Evolutionary conservation across 2,888 invertebrate species (phyloP), one percentile per base, ranked within the genome.

Genomic region (Noctua janthina): DNA sequence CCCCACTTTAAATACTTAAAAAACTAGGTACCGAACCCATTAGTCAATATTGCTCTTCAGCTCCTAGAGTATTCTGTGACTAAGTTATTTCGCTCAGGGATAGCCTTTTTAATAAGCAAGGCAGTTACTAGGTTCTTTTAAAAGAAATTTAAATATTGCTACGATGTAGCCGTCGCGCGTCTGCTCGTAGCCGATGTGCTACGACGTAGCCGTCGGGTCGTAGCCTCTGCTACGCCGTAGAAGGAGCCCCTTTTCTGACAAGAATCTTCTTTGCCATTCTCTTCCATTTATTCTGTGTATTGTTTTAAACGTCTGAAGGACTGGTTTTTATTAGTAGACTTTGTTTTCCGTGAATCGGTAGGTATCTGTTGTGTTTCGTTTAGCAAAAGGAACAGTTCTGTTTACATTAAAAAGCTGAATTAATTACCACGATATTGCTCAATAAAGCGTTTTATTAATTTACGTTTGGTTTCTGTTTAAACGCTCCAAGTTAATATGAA

Each of bases 191-290:
- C 59, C 23, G 17, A n/a, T 49, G 20, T 13, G 13, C 46, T 49
- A 49, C 46, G 43, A 43, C 43, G 43, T 43, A 43, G 43, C 43
- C 43, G 43, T 43, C 43, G 7, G 49, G 13, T 17, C 59, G 59
- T 75, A 81, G 62, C 62, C 20, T 20, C 8, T 35, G 51, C 51
- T 76, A 69, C 83, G 59, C 29, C 81, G 68, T 82, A 68, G 54
- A 46, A 35, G n/a, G 66, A n/a, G 39, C 35, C 15, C 23, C 20
- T 56, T 70, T 64, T 66, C 43, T 83, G 76, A 54, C 51, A 23
- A 20, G 23, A 17, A 17, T 29, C 54, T 23, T 68, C 20, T 68
- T 46, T 46, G 7, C 10, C 13, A 11, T 49, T 35, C 6, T 59
- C 23, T 11, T 49, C 17, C 13, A 49, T 23, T 39, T 5, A 35